Conservation (phyloP, 2,797 vertebrate species). For the Characodon lateralis region DNA sequence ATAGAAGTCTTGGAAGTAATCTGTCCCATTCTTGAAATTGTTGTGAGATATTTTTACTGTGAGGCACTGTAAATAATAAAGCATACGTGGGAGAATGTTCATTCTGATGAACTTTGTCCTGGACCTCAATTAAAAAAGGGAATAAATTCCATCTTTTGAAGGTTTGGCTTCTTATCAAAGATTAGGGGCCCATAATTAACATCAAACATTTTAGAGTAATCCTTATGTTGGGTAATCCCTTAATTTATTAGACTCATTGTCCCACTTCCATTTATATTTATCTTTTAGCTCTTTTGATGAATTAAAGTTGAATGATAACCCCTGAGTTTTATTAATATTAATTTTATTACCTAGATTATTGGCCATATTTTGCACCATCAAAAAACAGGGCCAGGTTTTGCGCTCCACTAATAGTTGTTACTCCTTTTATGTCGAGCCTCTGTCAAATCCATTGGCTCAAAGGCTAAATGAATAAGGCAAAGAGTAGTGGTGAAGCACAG, state of each 20-base stretch:
- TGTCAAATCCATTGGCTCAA: neutral
- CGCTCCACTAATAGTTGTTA: neutral
- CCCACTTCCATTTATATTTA: neutral
- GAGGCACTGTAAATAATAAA: no score
- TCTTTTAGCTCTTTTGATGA: neutral
- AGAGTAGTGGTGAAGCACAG: neutral
- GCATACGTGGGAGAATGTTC: no score
- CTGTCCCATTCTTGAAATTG: no score
- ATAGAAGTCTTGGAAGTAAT: no score
- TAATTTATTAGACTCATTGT: neutral
- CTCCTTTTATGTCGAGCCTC: neutral
- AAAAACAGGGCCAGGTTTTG: neutral
- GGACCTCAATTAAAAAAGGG: neutral
- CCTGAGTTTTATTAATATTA: neutral
- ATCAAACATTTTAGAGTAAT: no score
- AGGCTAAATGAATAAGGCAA: neutral
- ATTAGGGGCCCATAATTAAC: neutral
- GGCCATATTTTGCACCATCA: neutral
- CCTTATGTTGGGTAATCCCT: no score
- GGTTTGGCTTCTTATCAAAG: neutral
- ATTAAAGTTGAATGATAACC: neutral
- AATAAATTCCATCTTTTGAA: no score
- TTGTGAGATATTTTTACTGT: no score
- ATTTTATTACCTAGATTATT: neutral
- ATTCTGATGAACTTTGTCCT: no score